A percentile compares a stretch with the other conserved stretches of the same genome.
Evolutionary conservation across 2,888 invertebrate species (phyloP).

Genomic region (Glyphotaelius pellucidus): DNA sequence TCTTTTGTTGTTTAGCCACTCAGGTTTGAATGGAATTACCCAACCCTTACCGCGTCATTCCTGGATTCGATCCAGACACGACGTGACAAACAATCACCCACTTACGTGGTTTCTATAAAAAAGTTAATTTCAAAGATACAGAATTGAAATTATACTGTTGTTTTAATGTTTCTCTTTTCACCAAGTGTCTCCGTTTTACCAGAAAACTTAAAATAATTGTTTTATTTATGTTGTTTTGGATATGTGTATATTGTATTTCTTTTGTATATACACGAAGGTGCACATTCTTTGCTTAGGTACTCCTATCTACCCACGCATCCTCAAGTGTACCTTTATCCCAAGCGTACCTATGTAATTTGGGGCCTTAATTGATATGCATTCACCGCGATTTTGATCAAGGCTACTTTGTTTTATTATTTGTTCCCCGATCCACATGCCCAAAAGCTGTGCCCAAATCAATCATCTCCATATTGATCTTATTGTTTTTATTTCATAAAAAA

Average conservation of each 20-base stretch:
- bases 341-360: constrained; percentile 31
- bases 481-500: neutral
- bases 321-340: neutral
- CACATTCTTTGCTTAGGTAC: constrained; percentile 37
- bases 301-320: constrained; percentile 33
- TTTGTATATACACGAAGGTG: constrained; percentile 6
- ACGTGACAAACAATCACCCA: neutral
- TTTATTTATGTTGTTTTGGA: neutral
- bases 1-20: constrained; percentile 44
- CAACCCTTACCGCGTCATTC: constrained; percentile 35
- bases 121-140: neutral
- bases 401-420: constrained; percentile 30
- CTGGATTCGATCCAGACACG: constrained; percentile 20
- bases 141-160: neutral
- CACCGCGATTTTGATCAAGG: constrained; percentile 37
- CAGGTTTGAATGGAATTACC: constrained; percentile 24
- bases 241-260: neutral
- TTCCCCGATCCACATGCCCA: neutral
- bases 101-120: neutral
- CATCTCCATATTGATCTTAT: neutral
- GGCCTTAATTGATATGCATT: constrained; percentile 41
- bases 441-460: neutral
- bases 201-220: neutral
- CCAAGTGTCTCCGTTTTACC: neutral
- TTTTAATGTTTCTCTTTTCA: neutral